Evolutionary conservation across 1,140 invertebrate species (phyloP).

Genomic region (Drosophila suzukii): DNA sequence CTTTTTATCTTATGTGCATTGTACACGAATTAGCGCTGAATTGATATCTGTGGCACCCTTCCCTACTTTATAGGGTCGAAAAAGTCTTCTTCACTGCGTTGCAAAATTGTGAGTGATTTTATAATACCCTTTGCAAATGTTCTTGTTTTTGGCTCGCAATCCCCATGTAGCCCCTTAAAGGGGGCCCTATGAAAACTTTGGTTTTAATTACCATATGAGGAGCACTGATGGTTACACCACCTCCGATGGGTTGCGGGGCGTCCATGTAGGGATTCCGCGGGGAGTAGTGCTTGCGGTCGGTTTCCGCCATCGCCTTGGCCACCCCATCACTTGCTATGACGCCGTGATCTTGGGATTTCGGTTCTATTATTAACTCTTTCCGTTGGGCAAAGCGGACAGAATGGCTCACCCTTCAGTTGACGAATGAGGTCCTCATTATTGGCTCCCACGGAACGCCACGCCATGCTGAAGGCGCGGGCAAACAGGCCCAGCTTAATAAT

Average conservation of each 20-base stretch:
- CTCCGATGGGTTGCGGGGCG: constrained; percentile 95
- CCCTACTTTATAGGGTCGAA: no score
- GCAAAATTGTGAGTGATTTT: no score
- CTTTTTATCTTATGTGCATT: no score
- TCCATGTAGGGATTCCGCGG: constrained; percentile 91
- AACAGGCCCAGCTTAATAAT: constrained; percentile 60
- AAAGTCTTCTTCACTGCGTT: no score
- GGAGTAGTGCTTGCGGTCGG: constrained; percentile 92
- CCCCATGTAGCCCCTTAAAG: no score
- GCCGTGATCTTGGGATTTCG: constrained; percentile 89
- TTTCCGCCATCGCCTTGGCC: constrained; percentile 92
- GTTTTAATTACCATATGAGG: constrained; percentile 95
- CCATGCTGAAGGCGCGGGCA: constrained; percentile 85
- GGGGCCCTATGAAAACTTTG: no score
- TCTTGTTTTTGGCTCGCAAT: no score
- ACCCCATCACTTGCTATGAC: constrained; percentile 93
- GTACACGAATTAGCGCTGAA: no score
- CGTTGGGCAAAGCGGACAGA: background rate
- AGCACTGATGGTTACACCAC: constrained; percentile 97
- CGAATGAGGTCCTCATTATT: constrained; percentile 93
- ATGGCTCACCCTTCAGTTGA: constrained; percentile 90
- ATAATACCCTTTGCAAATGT: no score
- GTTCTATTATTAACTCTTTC: constrained; percentile 29
- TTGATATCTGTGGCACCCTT: no score
- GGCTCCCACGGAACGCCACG: constrained; percentile 93